Evolutionary conservation across 2,113 vertebrate genomes (phyloP), one percentile per base, ranked within the genome.

Genomic region (Cercocebus atys): DNA sequence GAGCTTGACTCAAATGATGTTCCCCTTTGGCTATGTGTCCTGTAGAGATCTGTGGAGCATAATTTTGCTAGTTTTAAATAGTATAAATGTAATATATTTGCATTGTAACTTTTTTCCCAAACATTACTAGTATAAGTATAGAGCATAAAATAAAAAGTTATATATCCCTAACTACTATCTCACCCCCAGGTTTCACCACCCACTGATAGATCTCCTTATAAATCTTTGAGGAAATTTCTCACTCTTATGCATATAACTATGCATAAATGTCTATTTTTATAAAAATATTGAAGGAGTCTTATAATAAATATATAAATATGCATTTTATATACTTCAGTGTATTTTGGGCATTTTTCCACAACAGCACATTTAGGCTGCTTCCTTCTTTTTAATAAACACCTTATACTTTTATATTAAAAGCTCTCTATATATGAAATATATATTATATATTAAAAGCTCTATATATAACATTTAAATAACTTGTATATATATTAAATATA

Each of bases 61-160:
- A 70, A 59, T 82, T 75, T 94, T 57, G 35, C 38, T n/a, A 82
- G 82, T 35, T 91, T 90, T 88, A 18, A 94, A 91, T 76, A 70
- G 84, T 78, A 38, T 83, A 92, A 66, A 38, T 50, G 13, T 79
- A 47, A 50, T 68, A 72, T 23, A 94, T 64, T 78, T 86, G 11
- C 68, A 79, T 45, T 30, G 18, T 88, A 92, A 91, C 2, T 59
- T 89, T 73, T 72, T 79, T 79, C 38, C 25, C 32, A 75, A 85
- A 76, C 5, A 32, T 79, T 72, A 52, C 43, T 59, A 35, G 17
- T 70, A 7, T 90, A 94, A 80, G 30, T 76, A 55, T 25, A 86
- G 7, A 45, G 27, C 10, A 59, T 89, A 78, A 91, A 93, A 55
- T 64, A 55, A 57, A 73, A 92, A 78, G 6, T 59, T 68, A 20